Evolutionary conservation across 2,797 vertebrate species (phyloP).

Genomic region (Phylloscopus collybita): DNA sequence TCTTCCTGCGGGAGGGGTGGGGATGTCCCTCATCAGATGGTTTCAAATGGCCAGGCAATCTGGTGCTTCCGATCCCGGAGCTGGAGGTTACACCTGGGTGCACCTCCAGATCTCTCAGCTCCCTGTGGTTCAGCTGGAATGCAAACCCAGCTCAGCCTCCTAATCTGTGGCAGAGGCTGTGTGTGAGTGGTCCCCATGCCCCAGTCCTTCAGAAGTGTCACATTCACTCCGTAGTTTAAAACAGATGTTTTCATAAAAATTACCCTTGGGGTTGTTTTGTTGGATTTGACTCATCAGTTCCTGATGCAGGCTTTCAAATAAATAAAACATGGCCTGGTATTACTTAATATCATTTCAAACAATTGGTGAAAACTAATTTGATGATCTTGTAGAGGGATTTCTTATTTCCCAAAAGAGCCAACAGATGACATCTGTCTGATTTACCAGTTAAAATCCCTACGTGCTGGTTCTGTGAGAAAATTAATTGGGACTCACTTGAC

Average conservation of each 20-base stretch:
- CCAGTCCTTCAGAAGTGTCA: background rate
- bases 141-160: background rate
- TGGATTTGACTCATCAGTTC: background rate
- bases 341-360: conserved; percentile 8
- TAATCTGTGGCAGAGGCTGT: background rate
- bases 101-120: background rate
- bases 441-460: conserved; percentile 72
- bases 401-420: conserved; percentile 63
- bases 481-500: conserved; percentile 67
- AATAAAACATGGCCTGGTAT: conserved; percentile 26
- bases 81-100: background rate
- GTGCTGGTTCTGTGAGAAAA: conserved; percentile 61
- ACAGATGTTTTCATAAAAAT: conserved; percentile 11
- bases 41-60: background rate
- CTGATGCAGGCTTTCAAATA: background rate
- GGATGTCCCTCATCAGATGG: background rate
- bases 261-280: background rate
- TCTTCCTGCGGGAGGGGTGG: background rate
- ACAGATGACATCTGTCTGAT: conserved; percentile 65
- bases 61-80: background rate
- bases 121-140: background rate
- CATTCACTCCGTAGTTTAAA: background rate
- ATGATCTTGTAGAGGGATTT: conserved; percentile 45
- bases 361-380: conserved; percentile 54
- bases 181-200: background rate